Conservation (phyloP, 2,113 vertebrate genomes). For the Zapornia atra region DNA sequence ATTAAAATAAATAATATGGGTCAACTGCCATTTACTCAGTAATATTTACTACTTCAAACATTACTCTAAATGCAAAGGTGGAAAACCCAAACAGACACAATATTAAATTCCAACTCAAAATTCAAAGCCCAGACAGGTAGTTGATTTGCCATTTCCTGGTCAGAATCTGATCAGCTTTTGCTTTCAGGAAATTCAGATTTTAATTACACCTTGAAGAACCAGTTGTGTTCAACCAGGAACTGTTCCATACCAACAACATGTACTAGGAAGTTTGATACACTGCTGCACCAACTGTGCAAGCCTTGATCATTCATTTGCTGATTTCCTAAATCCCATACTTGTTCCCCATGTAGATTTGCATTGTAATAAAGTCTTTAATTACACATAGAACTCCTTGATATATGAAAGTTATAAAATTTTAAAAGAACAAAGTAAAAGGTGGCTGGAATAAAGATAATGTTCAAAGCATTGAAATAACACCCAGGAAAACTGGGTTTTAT, state of each 20-base stretch:
- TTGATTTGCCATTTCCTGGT: neutral
- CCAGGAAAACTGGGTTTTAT: neutral
- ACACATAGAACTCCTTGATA: neutral
- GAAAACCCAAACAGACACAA: neutral
- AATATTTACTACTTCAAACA: neutral
- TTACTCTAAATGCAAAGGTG: neutral
- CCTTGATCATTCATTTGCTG: neutral
- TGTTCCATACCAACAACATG: neutral
- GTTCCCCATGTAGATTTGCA: neutral
- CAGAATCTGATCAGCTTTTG: neutral
- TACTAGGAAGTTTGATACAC: neutral
- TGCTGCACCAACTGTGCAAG: neutral
- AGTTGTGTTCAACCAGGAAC: neutral
- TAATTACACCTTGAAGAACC: neutral
- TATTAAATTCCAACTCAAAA: neutral
- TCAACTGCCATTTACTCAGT: neutral
- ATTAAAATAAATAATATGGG: neutral
- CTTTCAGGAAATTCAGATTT: neutral
- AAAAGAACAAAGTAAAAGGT: constrained; percentile 11
- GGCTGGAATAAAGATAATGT: neutral
- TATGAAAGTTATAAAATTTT: neutral
- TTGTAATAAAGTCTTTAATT: neutral
- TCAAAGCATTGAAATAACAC: constrained; percentile 13
- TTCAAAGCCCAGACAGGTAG: neutral
- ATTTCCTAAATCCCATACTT: neutral